These are phyloP conservation scores for Gephyroberyx darwinii DNA, from an alignment of 2,797 vertebrate genomes.

Conservation along the genomic window DNA sequence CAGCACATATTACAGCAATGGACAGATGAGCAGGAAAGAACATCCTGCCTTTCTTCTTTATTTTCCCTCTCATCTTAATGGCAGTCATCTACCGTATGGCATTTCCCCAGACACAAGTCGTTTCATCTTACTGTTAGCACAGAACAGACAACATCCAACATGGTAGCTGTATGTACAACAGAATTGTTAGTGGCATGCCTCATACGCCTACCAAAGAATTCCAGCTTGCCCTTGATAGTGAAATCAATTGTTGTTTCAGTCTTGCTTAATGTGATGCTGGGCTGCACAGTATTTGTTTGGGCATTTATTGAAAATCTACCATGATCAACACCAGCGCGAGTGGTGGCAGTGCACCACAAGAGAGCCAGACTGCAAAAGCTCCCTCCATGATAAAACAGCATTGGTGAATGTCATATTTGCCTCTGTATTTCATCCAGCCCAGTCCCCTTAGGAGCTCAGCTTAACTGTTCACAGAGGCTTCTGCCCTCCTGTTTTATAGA, in stretches of 20 bases:
- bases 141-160: conserved; percentile 61
- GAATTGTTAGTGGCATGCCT: conserved; percentile 29
- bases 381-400: conserved; percentile 20
- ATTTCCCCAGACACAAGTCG: conserved; percentile 60
- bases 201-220: conserved; percentile 15
- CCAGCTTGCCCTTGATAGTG: not conserved
- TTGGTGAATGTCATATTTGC: conserved; percentile 46
- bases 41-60: conserved; percentile 37
- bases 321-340: conserved; percentile 12
- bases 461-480: conserved; percentile 38
- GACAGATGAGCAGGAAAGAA: conserved; percentile 64
- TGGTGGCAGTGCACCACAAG: not conserved
- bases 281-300: conserved; percentile 9
- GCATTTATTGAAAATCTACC: conserved; percentile 25
- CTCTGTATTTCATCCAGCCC: conserved; percentile 29
- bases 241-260: conserved; percentile 25
- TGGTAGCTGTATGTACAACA: conserved; percentile 54
- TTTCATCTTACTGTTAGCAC: conserved; percentile 64
- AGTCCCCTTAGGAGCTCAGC: conserved; percentile 28
- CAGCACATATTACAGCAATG: conserved; percentile 67
- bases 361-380: not conserved
- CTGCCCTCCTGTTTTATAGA: conserved; percentile 54
- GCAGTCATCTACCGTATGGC: conserved; percentile 57
- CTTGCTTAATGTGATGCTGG: conserved; percentile 25
- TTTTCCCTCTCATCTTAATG: conserved; percentile 65